phyloP scores from a whole-genome alignment of 1,140 invertebrate genomes.

The Achatina immaculata region DNA sequence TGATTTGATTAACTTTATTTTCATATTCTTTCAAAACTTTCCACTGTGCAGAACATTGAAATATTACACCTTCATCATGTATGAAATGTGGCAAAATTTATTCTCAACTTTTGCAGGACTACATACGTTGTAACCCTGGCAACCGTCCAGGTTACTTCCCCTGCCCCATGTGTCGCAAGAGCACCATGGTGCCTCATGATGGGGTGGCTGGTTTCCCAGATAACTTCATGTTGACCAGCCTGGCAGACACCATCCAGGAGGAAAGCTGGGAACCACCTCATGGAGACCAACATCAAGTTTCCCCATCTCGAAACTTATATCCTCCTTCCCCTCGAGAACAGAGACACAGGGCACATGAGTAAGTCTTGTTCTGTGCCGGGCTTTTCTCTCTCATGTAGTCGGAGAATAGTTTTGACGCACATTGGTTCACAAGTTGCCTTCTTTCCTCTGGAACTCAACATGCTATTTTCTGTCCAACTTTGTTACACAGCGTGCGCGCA shows the following conservation, averaged over 20 bases:
- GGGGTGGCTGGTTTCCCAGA: slow-evolving; percentile 67
- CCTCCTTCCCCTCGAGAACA: slow-evolving; percentile 61
- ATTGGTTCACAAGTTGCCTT: too few species aligned
- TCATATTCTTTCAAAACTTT: too few species aligned
- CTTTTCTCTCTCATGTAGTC: too few species aligned
- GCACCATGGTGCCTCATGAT: slow-evolving; percentile 59
- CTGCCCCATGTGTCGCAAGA: slow-evolving; percentile 69
- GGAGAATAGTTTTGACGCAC: too few species aligned
- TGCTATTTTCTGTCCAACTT: too few species aligned
- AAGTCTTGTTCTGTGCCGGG: too few species aligned
- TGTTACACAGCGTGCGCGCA: too few species aligned
- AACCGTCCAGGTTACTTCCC: slow-evolving; percentile 62
- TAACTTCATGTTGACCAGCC: slow-evolving; percentile 65
- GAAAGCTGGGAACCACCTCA: slow-evolving; percentile 43
- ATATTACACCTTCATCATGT: too few species aligned
- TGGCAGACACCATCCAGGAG: slow-evolving; percentile 64
- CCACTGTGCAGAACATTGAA: too few species aligned
- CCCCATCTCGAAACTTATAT: slow-evolving; percentile 57
- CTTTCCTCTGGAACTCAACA: too few species aligned
- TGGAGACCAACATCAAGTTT: slow-evolving; percentile 32
- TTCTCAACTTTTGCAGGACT: slow-evolving; percentile 43
- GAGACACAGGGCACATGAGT: slow-evolving; percentile 58
- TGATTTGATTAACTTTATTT: too few species aligned
- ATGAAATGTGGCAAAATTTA: too few species aligned
- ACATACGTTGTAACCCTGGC: slow-evolving; percentile 62